Base-by-base conservation (phyloP, 1,140 invertebrate genomes). In the Triops longicaudatus region DNA sequence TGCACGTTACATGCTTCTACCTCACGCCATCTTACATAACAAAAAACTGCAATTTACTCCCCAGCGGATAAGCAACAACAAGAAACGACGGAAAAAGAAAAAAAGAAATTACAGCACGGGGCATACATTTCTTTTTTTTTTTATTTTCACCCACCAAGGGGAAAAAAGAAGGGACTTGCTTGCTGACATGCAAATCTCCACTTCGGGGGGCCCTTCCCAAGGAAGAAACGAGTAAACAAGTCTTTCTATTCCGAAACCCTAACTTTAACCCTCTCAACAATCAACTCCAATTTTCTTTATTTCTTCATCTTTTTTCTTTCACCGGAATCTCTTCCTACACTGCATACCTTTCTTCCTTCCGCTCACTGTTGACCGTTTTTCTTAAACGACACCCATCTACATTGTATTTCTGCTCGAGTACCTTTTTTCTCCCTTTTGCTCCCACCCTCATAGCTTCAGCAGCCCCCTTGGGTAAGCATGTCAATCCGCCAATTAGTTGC, bases 131-230 rank as follows among this genome's bases (percentile, higher is more conserved):
- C 14, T 63, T n/a, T 63, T 63, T 37, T 2, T 37, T 4, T 7
- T 37, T 37, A n/a, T n/a, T n/a, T n/a, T n/a, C n/a, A n/a, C 31
- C 31, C 2, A 63, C 50, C 17, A 63, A 10, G 10, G 6, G 14
- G 14, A 63, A 63, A 63, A 22, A 63, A 63, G 22, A 63, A 10
- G 22, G 17, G 50, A 63, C 50, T 63, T 63, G 50, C 10, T 63
- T 63, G 50, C 50, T 63, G 50, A 63, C 50, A 63, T 63, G 50
- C 50, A 63, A 63, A 63, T 63, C 50, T 63, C 50, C 50, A 63
- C 50, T 63, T 63, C 31, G 31, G 31, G 7, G 50, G 10, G 50
- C 50, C 50, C 50, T 37, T 37, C 31, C 31, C 31, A 37, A 37
- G 31, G 31, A 37, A 37, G 31, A 37, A 63, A 22, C 50, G 22